Percentiles rank a stretch among this genome's conserved stretches.
These are phyloP conservation scores for Notiomystis cincta DNA, from an alignment of 2,113 vertebrate species.

Conservation along the genomic window DNA sequence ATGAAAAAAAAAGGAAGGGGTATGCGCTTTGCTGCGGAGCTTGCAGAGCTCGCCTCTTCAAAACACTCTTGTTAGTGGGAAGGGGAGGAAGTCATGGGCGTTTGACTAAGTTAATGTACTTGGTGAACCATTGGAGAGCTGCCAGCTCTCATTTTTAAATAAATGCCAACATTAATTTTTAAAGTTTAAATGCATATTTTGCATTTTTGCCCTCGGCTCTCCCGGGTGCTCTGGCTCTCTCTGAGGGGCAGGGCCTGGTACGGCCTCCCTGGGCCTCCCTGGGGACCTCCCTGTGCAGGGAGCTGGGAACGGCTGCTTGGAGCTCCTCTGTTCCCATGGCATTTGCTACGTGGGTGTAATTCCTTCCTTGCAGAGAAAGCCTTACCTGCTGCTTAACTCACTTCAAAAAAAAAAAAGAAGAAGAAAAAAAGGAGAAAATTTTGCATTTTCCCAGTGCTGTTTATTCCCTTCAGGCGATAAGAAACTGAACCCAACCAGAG, in stretches of 20 bases:
- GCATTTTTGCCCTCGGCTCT: slow-evolving; percentile 12
- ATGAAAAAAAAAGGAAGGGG: background rate
- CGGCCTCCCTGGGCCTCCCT: background rate
- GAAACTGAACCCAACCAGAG: background rate
- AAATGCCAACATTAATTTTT: slow-evolving; percentile 63
- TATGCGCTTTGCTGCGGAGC: background rate
- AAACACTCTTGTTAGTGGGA: slow-evolving; percentile 27
- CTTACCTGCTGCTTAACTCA: slow-evolving; percentile 51
- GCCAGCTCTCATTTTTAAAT: slow-evolving; percentile 53
- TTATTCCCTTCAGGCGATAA: background rate
- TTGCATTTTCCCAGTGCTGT: slow-evolving; percentile 3
- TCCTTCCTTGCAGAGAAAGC: slow-evolving; percentile 41
- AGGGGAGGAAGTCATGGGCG: slow-evolving; percentile 54
- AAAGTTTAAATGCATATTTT: slow-evolving; percentile 50
- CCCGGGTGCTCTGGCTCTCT: background rate
- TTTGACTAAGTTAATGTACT: slow-evolving; percentile 48
- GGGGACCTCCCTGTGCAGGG: slow-evolving; percentile 29
- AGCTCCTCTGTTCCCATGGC: background rate
- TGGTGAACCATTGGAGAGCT: slow-evolving; percentile 30
- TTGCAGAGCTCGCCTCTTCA: slow-evolving; percentile 30
- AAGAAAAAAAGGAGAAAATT: background rate
- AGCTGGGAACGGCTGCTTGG: background rate
- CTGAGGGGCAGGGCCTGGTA: background rate
- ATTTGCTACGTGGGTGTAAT: slow-evolving; percentile 52
- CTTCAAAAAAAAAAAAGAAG: background rate